Evolutionary conservation across 2,113 vertebrate species (phyloP).

Genomic region (Rattus norvegicus): GRCr8 NC_086028.1:27712001-27712500

Average conservation of each 20-base stretch:
- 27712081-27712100: constrained; percentile 9
- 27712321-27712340: constrained; percentile 64
- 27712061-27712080: constrained; percentile 6
- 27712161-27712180: constrained; percentile 50
- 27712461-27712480: neutral
- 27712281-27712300: constrained; percentile 62
- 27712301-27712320: constrained; percentile 71
- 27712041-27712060: constrained; percentile 40
- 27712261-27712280: constrained; percentile 60
- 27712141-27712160: constrained; percentile 32
- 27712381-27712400: constrained; percentile 51
- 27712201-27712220: constrained; percentile 57
- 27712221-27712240: constrained; percentile 69
- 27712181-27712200: constrained; percentile 65
- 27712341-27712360: constrained; percentile 43
- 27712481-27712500: neutral
- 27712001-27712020: neutral
- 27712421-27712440: neutral
- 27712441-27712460: constrained; percentile 40
- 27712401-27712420: constrained; percentile 25
- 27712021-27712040: constrained; percentile 21
- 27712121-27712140: constrained; percentile 36
- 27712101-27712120: constrained; percentile 40
- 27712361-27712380: constrained; percentile 33
- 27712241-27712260: constrained; percentile 37